Percentiles rank a stretch among this genome's conserved stretches.
Evolutionary conservation across 53 echinoderm and acorn worm genomes (phyloP).

Genomic region (Holothuria scabra): DNA sequence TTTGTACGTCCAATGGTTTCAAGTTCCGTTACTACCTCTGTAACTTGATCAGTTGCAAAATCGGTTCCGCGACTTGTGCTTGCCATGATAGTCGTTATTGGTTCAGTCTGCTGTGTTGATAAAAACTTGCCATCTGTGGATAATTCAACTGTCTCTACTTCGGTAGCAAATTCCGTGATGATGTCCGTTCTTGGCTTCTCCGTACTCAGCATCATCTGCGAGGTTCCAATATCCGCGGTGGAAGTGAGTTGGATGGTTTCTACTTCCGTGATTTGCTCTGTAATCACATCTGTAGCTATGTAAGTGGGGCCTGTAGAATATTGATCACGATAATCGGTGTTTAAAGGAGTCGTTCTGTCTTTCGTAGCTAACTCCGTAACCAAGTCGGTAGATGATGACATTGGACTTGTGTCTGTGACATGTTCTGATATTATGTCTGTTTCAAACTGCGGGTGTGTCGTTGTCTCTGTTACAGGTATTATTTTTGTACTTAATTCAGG

Average conservation of each 20-base stretch:
- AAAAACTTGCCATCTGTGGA: neutral
- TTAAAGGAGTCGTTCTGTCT: neutral
- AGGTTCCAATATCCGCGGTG: slow-evolving; percentile 1
- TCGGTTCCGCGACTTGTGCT: neutral
- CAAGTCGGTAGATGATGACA: no score
- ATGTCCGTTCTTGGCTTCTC: slow-evolving; percentile 1
- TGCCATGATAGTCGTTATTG: no score
- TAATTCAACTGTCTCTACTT: neutral
- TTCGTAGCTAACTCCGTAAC: neutral
- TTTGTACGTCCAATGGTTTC: slow-evolving; percentile 28
- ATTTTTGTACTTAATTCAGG: no score
- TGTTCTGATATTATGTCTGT: neutral
- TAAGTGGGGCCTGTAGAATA: slow-evolving; percentile 17
- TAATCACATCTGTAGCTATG: slow-evolving; percentile 25
- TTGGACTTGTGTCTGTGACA: no score
- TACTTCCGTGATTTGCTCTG: slow-evolving; percentile 18
- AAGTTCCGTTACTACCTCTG: neutral
- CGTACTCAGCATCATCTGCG: neutral
- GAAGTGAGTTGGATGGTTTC: neutral
- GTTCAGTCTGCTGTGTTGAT: slow-evolving; percentile 8
- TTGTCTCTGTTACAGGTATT: no score
- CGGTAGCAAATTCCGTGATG: slow-evolving; percentile 20
- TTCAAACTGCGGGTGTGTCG: neutral
- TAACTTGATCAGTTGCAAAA: neutral
- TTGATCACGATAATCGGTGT: slow-evolving; percentile 14